Conservation (phyloP, 2,888 invertebrate species). For the Gisinianus flammeolus region DNA sequence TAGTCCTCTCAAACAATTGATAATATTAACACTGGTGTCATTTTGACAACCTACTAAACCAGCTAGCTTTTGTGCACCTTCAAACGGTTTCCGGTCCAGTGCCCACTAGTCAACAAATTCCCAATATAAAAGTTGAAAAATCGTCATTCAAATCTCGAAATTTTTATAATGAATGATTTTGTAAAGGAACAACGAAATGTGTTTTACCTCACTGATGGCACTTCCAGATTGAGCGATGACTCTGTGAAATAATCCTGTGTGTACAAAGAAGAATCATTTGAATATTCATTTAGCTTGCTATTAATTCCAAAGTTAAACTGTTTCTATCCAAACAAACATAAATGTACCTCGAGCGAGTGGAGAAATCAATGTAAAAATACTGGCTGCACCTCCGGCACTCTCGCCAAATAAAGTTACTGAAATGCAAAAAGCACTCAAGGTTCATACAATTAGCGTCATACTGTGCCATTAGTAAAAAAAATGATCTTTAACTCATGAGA, state of each 20-base stretch:
- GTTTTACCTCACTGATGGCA: conserved; percentile 26
- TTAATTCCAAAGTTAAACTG: no score
- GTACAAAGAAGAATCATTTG: neutral
- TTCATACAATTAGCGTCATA: no score
- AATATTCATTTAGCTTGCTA: neutral
- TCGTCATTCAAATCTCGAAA: no score
- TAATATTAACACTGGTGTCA: conserved; percentile 27
- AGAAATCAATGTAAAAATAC: conserved; percentile 31
- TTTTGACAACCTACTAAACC: conserved; percentile 29
- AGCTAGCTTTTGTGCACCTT: conserved; percentile 31
- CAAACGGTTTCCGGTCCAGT: conserved; percentile 38
- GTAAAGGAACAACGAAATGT: no score
- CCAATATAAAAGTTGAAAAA: no score
- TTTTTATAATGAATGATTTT: no score
- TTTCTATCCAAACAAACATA: no score
- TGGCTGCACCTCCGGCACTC: conserved; percentile 34
- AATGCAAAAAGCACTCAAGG: no score
- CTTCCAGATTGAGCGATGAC: conserved; percentile 48
- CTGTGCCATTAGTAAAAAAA: no score
- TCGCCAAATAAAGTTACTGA: conserved; percentile 42
- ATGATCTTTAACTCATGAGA: no score
- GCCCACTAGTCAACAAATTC: conserved; percentile 53
- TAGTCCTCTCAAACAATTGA: conserved; percentile 30
- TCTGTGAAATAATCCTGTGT: conserved; percentile 45
- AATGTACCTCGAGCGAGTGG: conserved; percentile 24